Conservation (phyloP, 2,797 vertebrate genomes). For the Pelodytes ibericus region DNA sequence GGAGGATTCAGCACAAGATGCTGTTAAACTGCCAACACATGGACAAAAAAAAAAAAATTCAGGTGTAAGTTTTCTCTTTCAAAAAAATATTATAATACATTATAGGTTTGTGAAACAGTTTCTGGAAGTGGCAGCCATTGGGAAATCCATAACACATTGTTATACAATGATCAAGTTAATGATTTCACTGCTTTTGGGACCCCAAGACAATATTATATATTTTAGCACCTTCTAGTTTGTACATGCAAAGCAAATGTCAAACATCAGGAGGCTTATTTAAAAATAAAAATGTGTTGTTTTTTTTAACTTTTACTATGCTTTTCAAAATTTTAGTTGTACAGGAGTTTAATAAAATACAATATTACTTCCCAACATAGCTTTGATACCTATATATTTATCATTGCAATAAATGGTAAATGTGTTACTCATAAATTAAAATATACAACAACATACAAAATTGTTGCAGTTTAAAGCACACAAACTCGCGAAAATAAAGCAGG, state of each 20-base stretch:
- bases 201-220: conserved; percentile 13
- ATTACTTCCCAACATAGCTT: neutral
- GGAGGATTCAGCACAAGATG: neutral
- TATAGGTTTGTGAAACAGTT: conserved; percentile 7
- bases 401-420: neutral
- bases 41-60: conserved; percentile 35
- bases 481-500: neutral
- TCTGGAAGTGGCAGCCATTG: conserved; percentile 21
- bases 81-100: neutral
- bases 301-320: neutral
- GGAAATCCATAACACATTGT: conserved; percentile 38
- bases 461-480: neutral
- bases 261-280: neutral
- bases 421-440: neutral
- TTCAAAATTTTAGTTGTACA: neutral
- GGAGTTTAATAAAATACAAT: neutral
- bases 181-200: conserved; percentile 10
- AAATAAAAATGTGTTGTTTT: neutral
- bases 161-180: conserved; percentile 43
- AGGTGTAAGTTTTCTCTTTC: conserved; percentile 48
- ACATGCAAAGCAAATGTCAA: conserved; percentile 21
- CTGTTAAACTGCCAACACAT: conserved; percentile 31
- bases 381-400: neutral
- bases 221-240: conserved; percentile 32
- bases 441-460: neutral